Base-by-base conservation (phyloP, 2,888 invertebrate genomes). In the Drosophila nr. perissopoda region DNA sequence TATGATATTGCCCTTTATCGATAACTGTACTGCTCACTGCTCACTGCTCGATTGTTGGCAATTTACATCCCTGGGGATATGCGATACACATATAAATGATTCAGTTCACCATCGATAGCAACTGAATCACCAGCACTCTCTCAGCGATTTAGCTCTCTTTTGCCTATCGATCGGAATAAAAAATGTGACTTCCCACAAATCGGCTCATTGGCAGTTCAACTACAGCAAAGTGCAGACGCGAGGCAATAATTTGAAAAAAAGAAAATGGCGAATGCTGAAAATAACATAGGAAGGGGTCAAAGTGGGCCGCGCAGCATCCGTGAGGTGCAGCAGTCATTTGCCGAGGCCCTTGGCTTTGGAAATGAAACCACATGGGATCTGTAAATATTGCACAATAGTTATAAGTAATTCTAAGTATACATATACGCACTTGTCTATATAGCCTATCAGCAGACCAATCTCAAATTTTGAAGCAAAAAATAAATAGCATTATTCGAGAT, bases 321-420 rank as follows among this genome's bases (percentile, higher is more conserved):
- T 11, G 74, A 87, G 33, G 67, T 89, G 27, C 92, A 92, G 63
- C 88, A 91, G 62, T 79, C 81, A 10, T 90, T 92, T 69, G 92
- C 82, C 0, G 70, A 81, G 11, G 81, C 83, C n/a, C 82, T 85
- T 27, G 92, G 91, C 0, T 90, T 66, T 62, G 65, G 58, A 8
- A 66, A 72, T 6, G 70, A 84, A 36, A 78, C 84, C 11, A 82
- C 91, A n/a, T 92, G 92, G 92, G 83, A 88, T 40, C 56, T 75
- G 84, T 85, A 40, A 75, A 76, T 83, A 76, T 29, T 66, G 56
- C 42, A 64, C 61, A 62, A 8, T 65, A 49, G 18, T 49, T 53
- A 21, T 29, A 0, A 25, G 40, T 42, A 11, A 33, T 33, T 33
- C 11, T 0, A 33, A 33, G 25, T 54, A 18, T 64, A 5, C 13